Evolutionary conservation across 2,113 vertebrate genomes (phyloP).

Genomic region (Megaceryle maxima): DNA sequence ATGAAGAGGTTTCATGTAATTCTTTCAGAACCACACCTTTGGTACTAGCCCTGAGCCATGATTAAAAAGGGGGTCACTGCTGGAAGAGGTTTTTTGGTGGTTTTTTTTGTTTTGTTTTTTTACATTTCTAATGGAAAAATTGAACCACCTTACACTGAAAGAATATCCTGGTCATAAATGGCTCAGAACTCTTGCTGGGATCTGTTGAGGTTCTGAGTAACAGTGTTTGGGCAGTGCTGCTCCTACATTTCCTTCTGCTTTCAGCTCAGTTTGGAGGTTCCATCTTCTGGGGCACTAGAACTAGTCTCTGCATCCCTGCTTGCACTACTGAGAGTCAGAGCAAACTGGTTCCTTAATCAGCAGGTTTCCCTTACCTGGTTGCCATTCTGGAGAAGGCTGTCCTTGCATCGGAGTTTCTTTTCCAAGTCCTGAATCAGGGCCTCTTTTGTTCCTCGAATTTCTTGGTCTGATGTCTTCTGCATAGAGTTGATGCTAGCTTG

Average conservation of each 20-base stretch:
- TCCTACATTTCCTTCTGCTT: neutral
- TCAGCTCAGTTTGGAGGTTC: neutral
- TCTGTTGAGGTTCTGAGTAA: neutral
- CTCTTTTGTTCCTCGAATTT: constrained; percentile 95
- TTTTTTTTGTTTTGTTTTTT: no score
- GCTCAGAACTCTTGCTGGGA: neutral
- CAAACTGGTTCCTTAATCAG: neutral
- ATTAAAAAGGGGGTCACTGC: neutral
- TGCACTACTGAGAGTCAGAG: neutral
- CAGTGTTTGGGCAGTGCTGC: neutral
- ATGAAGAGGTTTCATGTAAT: neutral
- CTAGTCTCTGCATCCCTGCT: neutral
- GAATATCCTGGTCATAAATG: neutral
- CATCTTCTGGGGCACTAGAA: neutral
- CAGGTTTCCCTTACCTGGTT: constrained; percentile 82
- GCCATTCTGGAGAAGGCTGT: constrained; percentile 83
- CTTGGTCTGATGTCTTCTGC: constrained; percentile 85
- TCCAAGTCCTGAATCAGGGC: constrained; percentile 96
- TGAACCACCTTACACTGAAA: neutral
- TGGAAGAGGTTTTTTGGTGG: neutral
- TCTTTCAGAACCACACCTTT: neutral
- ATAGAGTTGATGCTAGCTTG: constrained; percentile 72
- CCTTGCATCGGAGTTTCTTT: constrained; percentile 90
- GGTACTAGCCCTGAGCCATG: no score
- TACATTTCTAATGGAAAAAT: neutral